Base-by-base conservation (phyloP, 2,797 vertebrate genomes). In the Pipistrellus kuhlii region DNA sequence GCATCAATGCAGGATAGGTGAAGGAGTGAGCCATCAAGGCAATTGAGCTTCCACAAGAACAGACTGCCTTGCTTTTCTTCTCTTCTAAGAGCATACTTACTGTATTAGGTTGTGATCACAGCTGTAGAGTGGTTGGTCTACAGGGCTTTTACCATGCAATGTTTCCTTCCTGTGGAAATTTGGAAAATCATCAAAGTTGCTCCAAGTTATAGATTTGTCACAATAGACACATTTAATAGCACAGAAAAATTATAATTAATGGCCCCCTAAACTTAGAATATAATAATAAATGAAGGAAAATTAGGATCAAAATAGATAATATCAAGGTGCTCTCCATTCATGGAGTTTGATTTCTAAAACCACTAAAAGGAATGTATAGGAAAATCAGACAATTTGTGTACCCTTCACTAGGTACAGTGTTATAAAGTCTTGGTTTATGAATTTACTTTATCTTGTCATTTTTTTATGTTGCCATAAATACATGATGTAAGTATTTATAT, bases 261-360 rank as follows among this genome's bases (percentile, higher is more conserved):
- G 27, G 57, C 21, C 53, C 68, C 13, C 9, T 82, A 75, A 87
- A 38, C n/a, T 85, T 95, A 55, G 64, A 90, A 48, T 71, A 78
- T 8, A 20, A n/a, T 87, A n/a, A 76, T 23, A 95, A 83, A 41
- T 38, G 41, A 35, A 86, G 8, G 15, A n/a, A 78, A 81, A 72
- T 95, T 66, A 81, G 27, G 35, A 84, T 76, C 9, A 12, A 87
- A 69, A 7, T 46, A 57, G 23, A 20, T 78, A 73, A 41, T 66
- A 86, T 71, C 21, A 78, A 11, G 18, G 8, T 87, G 32, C 10
- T 78, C 5, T 59, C 25, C 41, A 75, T 66, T 73, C 30, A 80
- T 53, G 18, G 21, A 91, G 4, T 14, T 68, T 83, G 17, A 88
- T 76, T 93, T 87, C 48, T 95, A 90, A 91, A 85, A 46, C 13